Evolutionary conservation across 2,113 vertebrate species (phyloP).

Genomic region (Burhinus bistriatus): DNA sequence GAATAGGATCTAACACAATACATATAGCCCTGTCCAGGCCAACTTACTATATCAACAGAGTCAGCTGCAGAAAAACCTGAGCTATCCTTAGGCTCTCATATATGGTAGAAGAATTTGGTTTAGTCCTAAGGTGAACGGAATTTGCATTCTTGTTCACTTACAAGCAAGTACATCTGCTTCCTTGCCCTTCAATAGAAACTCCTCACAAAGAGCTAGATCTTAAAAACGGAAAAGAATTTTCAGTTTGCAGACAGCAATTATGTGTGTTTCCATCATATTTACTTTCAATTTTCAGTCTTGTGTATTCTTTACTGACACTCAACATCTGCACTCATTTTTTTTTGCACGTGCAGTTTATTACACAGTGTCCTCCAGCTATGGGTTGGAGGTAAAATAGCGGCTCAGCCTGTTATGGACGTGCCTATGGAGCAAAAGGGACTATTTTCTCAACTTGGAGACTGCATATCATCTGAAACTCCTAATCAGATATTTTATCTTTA

Average conservation of each 20-base stretch:
- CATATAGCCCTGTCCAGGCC: rapidly evolving
- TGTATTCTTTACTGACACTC: not conserved
- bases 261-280: not conserved
- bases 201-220: not conserved
- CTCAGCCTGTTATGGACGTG: not conserved
- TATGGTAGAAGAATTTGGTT: not conserved
- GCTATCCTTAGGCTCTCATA: not conserved
- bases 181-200: not conserved
- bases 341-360: not conserved
- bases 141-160: not conserved
- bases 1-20: not conserved
- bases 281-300: not conserved
- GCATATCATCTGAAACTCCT: not conserved
- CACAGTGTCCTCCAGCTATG: not conserved
- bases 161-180: not conserved
- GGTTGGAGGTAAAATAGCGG: not conserved
- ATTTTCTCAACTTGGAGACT: not conserved
- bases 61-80: not conserved
- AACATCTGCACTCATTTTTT: not conserved
- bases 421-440: not conserved
- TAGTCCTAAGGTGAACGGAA: not conserved
- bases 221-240: not conserved
- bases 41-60: not conserved
- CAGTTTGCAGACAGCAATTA: not conserved
- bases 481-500: not conserved